Evolutionary conservation across 2,888 invertebrate genomes (phyloP), one percentile per base, ranked within the genome.

Genomic region (Pandemis cinnamomeana): DNA sequence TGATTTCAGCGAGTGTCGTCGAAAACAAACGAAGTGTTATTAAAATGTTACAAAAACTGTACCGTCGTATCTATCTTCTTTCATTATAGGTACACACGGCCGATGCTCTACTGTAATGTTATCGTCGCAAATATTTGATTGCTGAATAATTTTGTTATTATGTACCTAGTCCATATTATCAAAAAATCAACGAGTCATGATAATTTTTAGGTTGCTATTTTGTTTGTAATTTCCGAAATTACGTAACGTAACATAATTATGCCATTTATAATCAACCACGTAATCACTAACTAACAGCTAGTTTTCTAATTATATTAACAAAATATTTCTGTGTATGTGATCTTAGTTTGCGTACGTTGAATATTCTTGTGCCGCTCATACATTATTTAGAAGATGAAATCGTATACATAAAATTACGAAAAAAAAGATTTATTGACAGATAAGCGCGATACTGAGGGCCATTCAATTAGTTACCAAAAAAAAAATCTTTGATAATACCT

Each of bases 211-310:
- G 41, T 13, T 15, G n/a, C 27, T 67, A n/a, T 8, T 46, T 63
- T 55, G 60, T 42, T 11, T 11, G 46, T 46, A 61, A 67, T 13
- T 61, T 46, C n/a, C 2, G 13, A 55, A 0, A 67, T 66, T 66
- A 69, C 51, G 27, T 53, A 73, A 73, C 11, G 10, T 44, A 70
- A 73, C 11, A 8, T 63, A 60, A 66, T 69, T 73, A 73, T 73
- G 69, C 20, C 8, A 60, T 66, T 64, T 63, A 46, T 42, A 58
- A 62, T n/a, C 60, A 51, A 42, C 46, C 27, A 69, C 73, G 70
- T 53, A 73, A 70, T 66, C 41, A 27, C 58, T 2, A 51, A 44
- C 60, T 60, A 70, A 70, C 64, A 73, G 41, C 41, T 44, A 60
- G n/a, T 69, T 64, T 27, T 62, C 51, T 41, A 51, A 70, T 74